A percentile compares a stretch with the other conserved stretches of the same genome.
Conservation (phyloP, 2,888 invertebrate genomes). For the Drosophila fulvimacula region DNA sequence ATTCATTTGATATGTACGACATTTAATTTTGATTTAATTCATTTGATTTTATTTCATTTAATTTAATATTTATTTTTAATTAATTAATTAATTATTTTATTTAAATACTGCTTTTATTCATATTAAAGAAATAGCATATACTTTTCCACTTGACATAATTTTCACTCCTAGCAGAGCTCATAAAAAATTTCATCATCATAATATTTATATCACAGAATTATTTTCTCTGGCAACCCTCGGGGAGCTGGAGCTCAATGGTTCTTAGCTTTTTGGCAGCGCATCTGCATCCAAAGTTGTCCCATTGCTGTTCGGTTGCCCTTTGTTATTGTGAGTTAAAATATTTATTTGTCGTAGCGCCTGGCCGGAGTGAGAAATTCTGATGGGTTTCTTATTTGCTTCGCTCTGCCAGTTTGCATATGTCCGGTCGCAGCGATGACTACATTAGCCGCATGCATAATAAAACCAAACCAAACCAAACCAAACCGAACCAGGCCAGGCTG, state of each 20-base stretch:
- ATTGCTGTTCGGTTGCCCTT: constrained; percentile 53
- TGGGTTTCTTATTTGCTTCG: constrained; percentile 79
- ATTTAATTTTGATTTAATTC: background rate
- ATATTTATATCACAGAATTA: too few species aligned
- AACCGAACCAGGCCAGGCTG: constrained; percentile 14
- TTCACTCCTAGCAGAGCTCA: too few species aligned
- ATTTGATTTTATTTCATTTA: too few species aligned
- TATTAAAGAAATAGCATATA: too few species aligned
- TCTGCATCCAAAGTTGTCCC: constrained; percentile 37
- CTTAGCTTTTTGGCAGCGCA: constrained; percentile 26
- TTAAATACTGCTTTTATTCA: too few species aligned
- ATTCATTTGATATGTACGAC: background rate
- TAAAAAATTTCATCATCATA: too few species aligned
- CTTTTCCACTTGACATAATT: too few species aligned
- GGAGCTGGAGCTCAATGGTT: background rate
- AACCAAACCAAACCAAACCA: constrained; percentile 17
- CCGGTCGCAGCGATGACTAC: constrained; percentile 72
- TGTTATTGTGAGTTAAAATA: constrained; percentile 82
- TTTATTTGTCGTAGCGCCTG: constrained; percentile 83
- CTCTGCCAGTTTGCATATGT: constrained; percentile 68
- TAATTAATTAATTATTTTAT: too few species aligned
- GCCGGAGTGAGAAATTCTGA: constrained; percentile 81
- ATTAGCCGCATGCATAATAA: constrained; percentile 77
- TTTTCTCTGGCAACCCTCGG: constrained; percentile 23
- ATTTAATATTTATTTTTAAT: too few species aligned